Percentiles rank a stretch among this genome's conserved stretches.
phyloP scores from a whole-genome alignment of 2,888 invertebrate species.

The Drosophila falleni region DNA sequence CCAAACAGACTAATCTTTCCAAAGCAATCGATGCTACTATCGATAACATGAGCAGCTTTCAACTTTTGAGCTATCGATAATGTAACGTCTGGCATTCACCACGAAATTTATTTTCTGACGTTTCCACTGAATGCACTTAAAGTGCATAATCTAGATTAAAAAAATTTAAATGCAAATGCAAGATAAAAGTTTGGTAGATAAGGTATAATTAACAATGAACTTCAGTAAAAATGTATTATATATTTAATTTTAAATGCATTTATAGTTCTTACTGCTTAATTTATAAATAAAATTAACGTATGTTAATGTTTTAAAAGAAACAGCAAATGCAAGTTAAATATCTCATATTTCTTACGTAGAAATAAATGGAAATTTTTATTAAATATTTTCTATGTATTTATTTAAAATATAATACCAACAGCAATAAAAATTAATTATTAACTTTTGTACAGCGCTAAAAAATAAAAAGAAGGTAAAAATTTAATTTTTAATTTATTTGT shows the following conservation, averaged over 20 bases:
- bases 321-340: neutral
- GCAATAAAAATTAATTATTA: too few relatives aligned
- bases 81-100: conserved; percentile 14
- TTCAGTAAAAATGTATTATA: too few relatives aligned
- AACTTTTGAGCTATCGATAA: neutral
- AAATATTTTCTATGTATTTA: too few relatives aligned
- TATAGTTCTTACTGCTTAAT: too few relatives aligned
- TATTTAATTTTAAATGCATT: too few relatives aligned
- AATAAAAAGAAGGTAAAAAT: neutral
- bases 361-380: too few relatives aligned
- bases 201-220: too few relatives aligned
- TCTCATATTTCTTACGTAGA: too few relatives aligned
- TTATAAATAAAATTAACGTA: too few relatives aligned
- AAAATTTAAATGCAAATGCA: neutral
- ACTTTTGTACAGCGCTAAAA: neutral
- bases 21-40: conserved; percentile 42
- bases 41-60: conserved; percentile 6
- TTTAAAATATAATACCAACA: too few relatives aligned
- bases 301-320: too few relatives aligned
- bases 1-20: conserved; percentile 59
- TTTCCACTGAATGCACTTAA: conserved; percentile 16
- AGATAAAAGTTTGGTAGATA: neutral
- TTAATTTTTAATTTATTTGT: neutral
- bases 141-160: neutral
- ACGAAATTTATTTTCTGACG: neutral